Evolutionary conservation across 2,113 vertebrate species (phyloP), one percentile per base, ranked within the genome.

Genomic region (Callopanchax toddi): DNA sequence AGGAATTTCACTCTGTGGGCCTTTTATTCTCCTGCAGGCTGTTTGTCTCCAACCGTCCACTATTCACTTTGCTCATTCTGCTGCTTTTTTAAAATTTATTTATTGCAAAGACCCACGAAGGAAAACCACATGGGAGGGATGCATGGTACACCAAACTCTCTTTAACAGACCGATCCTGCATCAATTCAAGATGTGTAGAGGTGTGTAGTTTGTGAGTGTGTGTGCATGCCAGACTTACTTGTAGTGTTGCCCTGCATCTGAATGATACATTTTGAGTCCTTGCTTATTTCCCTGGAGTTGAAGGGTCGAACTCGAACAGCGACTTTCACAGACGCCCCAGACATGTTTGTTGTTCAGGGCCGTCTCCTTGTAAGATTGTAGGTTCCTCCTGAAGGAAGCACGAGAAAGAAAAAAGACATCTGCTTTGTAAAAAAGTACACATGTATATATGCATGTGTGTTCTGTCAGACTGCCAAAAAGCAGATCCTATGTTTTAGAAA

Each of bases 211-310:
- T 60, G 54, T 56, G 49, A 40, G 53, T 42, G 45, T 39, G 58
- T 23, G 59, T 66, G 60, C 11, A 6, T 62, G 44, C 52, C 44
- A 59, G 44, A 96, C 97, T 99, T 92, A 99, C 97, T 97, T 83
- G 97, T 99, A 7, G 95, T 95, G 86, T 95, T 99, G 90, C 97
- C 97, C 88, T 98, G 97, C 97, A 99, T 99, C 90, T 99, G 97
- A 83, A 99, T 99, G 83, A 99, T 99, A 88, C 97, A 99, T 91
- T 98, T 98, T 60, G 97, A 98, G 0, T 99, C 97, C 80, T 97
- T 99, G 94, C 95, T 85, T 65, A 81, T 95, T 84, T 99, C 97
- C 70, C 97, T 93, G 53, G 96, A 93, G 67, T 99, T 99, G 91
- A 99, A 99, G 74, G 97, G 97, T 54, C 97, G 92, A 34, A 99